phyloP scores from a whole-genome alignment of 64 coral and sea anemone genomes.

The Montipora cactus region DNA sequence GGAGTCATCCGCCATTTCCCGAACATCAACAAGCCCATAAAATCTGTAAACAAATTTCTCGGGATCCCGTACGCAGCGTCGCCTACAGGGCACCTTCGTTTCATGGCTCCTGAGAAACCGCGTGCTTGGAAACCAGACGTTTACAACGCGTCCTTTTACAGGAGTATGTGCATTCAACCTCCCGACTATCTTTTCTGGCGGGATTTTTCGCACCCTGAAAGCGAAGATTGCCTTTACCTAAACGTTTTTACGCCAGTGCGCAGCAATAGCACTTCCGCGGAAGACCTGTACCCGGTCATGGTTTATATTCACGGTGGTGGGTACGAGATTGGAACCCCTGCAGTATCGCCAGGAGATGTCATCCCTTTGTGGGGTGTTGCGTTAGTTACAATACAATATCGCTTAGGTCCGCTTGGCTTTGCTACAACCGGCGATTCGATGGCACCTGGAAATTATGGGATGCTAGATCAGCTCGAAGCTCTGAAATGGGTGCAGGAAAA shows the following conservation, averaged over 20 bases:
- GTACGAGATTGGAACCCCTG: slow-evolving; percentile 65
- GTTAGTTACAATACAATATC: slow-evolving; percentile 80
- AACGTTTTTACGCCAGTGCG: slow-evolving; percentile 60
- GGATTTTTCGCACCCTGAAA: slow-evolving; percentile 33
- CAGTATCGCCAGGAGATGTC: slow-evolving; percentile 59
- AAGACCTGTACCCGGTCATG: slow-evolving; percentile 58
- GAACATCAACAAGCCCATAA: slow-evolving; percentile 31
- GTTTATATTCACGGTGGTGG: slow-evolving; percentile 86
- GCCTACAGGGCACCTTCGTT: slow-evolving; percentile 56
- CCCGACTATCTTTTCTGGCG: slow-evolving; percentile 51
- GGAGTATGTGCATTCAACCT: slow-evolving; percentile 65
- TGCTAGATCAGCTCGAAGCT: slow-evolving; percentile 78
- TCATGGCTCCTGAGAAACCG: slow-evolving; percentile 34
- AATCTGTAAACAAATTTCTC: slow-evolving; percentile 65
- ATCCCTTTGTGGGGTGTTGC: slow-evolving; percentile 73
- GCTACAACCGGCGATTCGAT: slow-evolving; percentile 64
- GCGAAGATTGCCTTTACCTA: slow-evolving; percentile 78
- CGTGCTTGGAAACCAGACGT: slow-evolving; percentile 51
- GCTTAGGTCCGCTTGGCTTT: slow-evolving; percentile 77
- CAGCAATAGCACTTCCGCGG: neutral
- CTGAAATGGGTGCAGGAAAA: slow-evolving; percentile 68
- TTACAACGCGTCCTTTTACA: slow-evolving; percentile 76
- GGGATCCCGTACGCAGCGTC: slow-evolving; percentile 72
- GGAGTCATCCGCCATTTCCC: slow-evolving; percentile 50
- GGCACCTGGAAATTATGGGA: slow-evolving; percentile 80